Conservation (phyloP, 2,113 vertebrate genomes). For the Dendropsophus ebraccatus region DNA sequence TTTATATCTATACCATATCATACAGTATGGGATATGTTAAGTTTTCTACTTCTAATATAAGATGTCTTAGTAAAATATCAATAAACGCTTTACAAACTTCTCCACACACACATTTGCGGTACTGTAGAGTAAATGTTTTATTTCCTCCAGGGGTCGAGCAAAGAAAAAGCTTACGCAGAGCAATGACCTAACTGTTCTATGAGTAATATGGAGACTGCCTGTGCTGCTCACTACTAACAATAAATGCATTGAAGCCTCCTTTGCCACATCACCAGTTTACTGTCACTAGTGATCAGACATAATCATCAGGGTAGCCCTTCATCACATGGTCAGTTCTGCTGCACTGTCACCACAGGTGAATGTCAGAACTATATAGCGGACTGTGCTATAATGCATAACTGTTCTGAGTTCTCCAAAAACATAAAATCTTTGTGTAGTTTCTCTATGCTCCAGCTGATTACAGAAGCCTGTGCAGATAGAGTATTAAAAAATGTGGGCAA, state of each 20-base stretch:
- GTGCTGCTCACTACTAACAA: background rate
- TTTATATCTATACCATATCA: background rate
- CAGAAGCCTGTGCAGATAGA: background rate
- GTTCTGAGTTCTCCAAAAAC: background rate
- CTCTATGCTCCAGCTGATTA: background rate
- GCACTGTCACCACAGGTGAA: background rate
- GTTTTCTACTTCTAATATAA: no score
- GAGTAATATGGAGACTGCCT: background rate
- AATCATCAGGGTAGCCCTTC: background rate
- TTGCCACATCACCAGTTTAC: slow-evolving; percentile 30
- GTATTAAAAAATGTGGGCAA: no score
- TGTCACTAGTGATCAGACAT: background rate
- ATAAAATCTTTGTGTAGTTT: background rate
- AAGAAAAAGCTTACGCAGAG: slow-evolving; percentile 47
- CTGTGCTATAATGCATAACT: background rate
- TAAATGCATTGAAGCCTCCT: background rate
- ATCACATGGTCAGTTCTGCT: background rate
- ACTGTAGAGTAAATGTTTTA: background rate
- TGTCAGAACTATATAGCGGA: background rate
- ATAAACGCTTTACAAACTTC: slow-evolving; percentile 24
- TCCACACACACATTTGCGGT: background rate
- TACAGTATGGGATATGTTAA: no score
- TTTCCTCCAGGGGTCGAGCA: slow-evolving; percentile 28
- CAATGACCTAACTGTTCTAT: background rate
- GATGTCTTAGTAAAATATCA: background rate